Conservation (phyloP, 1,140 invertebrate genomes). For the Drosophila aff. region DNA sequence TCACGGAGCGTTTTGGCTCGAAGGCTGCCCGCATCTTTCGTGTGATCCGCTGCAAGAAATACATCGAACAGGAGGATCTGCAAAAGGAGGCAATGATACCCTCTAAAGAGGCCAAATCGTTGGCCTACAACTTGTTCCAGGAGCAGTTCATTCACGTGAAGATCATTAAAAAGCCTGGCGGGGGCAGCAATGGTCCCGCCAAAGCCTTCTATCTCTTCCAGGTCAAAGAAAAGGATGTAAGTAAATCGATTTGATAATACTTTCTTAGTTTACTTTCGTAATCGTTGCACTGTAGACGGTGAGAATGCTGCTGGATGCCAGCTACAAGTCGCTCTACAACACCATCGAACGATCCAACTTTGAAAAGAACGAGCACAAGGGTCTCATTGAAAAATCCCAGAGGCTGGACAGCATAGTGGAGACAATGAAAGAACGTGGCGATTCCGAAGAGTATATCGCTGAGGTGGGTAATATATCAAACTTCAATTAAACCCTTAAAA, state of each 20-base stretch:
- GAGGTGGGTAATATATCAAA: slow-evolving; percentile 87
- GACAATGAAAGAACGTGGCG: slow-evolving; percentile 90
- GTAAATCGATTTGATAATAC: background rate
- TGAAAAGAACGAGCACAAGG: slow-evolving; percentile 88
- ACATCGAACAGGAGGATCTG: slow-evolving; percentile 94
- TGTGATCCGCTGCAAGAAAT: slow-evolving; percentile 91
- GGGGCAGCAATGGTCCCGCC: slow-evolving; percentile 86
- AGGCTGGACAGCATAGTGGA: slow-evolving; percentile 92
- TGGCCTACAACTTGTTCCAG: slow-evolving; percentile 92
- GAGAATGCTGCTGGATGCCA: slow-evolving; percentile 90
- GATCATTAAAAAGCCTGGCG: slow-evolving; percentile 85
- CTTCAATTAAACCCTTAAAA: background rate
- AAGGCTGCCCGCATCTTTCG: slow-evolving; percentile 95
- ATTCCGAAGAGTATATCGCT: slow-evolving; percentile 90
- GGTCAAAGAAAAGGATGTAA: slow-evolving; percentile 87
- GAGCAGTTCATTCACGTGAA: slow-evolving; percentile 90
- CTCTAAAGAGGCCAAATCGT: slow-evolving; percentile 93
- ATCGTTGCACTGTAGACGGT: slow-evolving; percentile 86
- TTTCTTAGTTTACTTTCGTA: background rate
- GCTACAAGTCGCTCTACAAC: slow-evolving; percentile 92
- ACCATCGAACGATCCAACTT: slow-evolving; percentile 87
- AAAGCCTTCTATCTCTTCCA: slow-evolving; percentile 91
- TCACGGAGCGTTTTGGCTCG: slow-evolving; percentile 93
- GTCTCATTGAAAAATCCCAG: slow-evolving; percentile 94
- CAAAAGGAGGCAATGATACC: slow-evolving; percentile 95